A percentile compares a stretch with the other conserved stretches of the same genome.
Conservation (phyloP, 92 coral and sea anemone genomes). For the Ricordea florida region DNA sequence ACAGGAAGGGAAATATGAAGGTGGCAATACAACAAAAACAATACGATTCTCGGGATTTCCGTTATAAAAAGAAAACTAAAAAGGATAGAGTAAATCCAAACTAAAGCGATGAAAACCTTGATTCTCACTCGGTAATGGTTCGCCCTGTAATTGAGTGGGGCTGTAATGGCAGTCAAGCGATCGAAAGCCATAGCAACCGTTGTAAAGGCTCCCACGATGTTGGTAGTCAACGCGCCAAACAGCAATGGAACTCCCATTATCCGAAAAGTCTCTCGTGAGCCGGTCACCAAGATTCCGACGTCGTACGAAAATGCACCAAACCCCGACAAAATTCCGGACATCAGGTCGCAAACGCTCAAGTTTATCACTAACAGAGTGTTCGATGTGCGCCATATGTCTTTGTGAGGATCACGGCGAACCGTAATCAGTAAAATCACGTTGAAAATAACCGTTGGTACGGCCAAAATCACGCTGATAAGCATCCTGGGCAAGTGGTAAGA, state of each 20-base stretch:
- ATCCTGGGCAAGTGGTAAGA: too few relatives aligned
- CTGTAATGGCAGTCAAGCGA: background rate
- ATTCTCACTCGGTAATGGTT: background rate
- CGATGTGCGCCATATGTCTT: background rate
- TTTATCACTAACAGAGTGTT: background rate
- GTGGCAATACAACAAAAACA: slow-evolving; percentile 7
- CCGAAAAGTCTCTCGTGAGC: background rate
- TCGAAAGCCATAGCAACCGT: slow-evolving; percentile 3
- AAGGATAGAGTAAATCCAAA: slow-evolving; percentile 3
- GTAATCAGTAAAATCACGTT: slow-evolving; percentile 1
- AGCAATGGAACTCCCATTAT: background rate
- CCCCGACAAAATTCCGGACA: background rate
- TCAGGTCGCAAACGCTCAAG: slow-evolving; percentile 11
- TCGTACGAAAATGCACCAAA: background rate
- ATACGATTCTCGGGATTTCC: background rate
- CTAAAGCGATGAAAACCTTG: background rate
- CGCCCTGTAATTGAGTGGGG: background rate
- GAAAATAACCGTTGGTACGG: slow-evolving; percentile 9
- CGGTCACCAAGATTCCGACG: background rate
- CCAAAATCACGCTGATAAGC: background rate
- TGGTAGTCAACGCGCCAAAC: background rate
- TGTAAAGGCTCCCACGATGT: slow-evolving; percentile 4
- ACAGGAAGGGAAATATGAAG: slow-evolving; percentile 12
- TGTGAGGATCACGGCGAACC: background rate
- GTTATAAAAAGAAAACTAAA: background rate